Conservation (phyloP, 1,140 invertebrate species). For the Heliconius congener region DNA sequence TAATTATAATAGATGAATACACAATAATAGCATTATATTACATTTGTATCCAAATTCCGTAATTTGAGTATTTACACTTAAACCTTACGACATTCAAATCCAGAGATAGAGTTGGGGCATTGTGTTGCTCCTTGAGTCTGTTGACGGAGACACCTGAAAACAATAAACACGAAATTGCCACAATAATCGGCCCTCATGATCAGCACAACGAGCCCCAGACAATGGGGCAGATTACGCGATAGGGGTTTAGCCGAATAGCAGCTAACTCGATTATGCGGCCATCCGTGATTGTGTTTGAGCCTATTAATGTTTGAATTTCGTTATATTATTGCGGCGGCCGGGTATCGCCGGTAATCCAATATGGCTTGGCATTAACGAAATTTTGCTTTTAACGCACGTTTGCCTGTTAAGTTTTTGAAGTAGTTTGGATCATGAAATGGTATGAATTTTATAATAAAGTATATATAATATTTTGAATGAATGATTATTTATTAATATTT, state of each 20-base stretch:
- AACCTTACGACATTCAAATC: constrained; percentile 50
- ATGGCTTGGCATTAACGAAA: constrained; percentile 68
- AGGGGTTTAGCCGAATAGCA: constrained; percentile 76
- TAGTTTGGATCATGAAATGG: too few relatives aligned
- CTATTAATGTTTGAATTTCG: constrained; percentile 80
- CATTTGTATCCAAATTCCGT: background rate
- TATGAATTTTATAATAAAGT: background rate
- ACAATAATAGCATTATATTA: background rate
- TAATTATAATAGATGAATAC: too few relatives aligned
- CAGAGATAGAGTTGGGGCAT: constrained; percentile 53
- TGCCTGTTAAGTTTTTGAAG: background rate
- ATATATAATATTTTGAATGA: background rate
- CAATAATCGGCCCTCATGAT: constrained; percentile 78
- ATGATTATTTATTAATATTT: too few relatives aligned
- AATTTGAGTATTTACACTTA: constrained; percentile 44
- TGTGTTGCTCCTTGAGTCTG: constrained; percentile 53
- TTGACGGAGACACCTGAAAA: constrained; percentile 74
- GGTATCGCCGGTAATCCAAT: constrained; percentile 65
- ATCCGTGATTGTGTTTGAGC: constrained; percentile 79
- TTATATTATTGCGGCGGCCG: constrained; percentile 73
- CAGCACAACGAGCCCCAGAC: constrained; percentile 70
- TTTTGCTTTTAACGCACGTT: constrained; percentile 35
- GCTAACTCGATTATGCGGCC: constrained; percentile 78
- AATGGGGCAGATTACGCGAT: constrained; percentile 77
- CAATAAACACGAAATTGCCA: constrained; percentile 79